phyloP scores from a whole-genome alignment of 2,113 vertebrate species.

The Elephas maximus region DNA sequence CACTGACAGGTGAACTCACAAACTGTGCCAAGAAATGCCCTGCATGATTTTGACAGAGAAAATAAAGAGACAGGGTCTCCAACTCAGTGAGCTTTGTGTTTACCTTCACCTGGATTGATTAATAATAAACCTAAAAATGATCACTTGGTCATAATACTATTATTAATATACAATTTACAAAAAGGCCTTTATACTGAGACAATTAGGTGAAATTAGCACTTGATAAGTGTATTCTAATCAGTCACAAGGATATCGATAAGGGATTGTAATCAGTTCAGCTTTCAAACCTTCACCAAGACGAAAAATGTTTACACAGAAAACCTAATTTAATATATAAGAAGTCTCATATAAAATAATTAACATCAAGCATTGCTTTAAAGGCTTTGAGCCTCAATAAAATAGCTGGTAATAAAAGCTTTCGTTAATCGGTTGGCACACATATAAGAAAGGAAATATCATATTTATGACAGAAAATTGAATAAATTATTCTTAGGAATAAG shows the following conservation, averaged over 20 bases:
- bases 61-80: conserved; percentile 30
- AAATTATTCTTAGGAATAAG: conserved; percentile 74
- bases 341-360: conserved; percentile 85
- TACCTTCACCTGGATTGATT: conserved; percentile 57
- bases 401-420: conserved; percentile 68
- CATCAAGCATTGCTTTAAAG: conserved; percentile 77
- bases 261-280: conserved; percentile 70
- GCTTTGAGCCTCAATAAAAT: conserved; percentile 78
- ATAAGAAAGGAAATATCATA: conserved; percentile 73
- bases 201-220: conserved; percentile 66
- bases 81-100: conserved; percentile 11
- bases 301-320: conserved; percentile 78
- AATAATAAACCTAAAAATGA: conserved; percentile 66
- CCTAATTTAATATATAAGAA: conserved; percentile 73
- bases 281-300: conserved; percentile 73
- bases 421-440: conserved; percentile 54
- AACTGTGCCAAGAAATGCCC: neutral
- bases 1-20: neutral
- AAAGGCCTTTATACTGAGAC: conserved; percentile 43
- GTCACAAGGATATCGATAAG: conserved; percentile 45
- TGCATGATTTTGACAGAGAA: neutral
- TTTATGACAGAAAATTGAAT: conserved; percentile 73
- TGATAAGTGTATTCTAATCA: conserved; percentile 76
- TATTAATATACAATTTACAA: conserved; percentile 64
- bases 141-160: conserved; percentile 57